phyloP scores from a whole-genome alignment of 2,888 invertebrate species.

The Patella caerulea region DNA sequence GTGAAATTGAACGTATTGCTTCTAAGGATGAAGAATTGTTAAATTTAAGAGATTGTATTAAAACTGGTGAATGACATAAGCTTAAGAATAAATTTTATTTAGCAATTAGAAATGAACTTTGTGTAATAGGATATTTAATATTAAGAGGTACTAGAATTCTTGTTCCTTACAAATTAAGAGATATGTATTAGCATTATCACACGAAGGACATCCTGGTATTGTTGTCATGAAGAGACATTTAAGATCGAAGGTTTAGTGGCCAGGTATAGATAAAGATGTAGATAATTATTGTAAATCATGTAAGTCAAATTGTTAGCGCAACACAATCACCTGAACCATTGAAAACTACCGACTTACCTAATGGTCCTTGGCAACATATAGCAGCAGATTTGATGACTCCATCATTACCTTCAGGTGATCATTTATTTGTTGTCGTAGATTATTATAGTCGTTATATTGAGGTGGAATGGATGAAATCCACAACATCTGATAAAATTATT shows the following conservation, averaged over 20 bases:
- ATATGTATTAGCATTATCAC: conserved; percentile 6
- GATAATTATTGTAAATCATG: too few species aligned
- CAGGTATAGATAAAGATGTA: conserved; percentile 3
- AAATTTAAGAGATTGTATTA: not conserved
- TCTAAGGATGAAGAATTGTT: conserved; percentile 1
- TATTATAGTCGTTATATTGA: too few species aligned
- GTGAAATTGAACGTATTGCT: too few species aligned
- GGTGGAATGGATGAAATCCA: too few species aligned
- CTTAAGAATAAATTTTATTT: not conserved
- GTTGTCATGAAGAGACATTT: conserved; percentile 38
- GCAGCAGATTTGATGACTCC: too few species aligned
- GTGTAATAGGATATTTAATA: not conserved
- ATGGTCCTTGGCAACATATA: too few species aligned
- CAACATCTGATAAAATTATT: too few species aligned
- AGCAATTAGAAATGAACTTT: not conserved
- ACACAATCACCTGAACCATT: too few species aligned
- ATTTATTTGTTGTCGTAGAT: too few species aligned
- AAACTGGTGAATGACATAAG: not conserved
- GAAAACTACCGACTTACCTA: too few species aligned
- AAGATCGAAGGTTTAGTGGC: conserved; percentile 45
- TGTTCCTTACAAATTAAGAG: not conserved
- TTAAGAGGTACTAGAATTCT: not conserved
- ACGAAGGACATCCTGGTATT: conserved; percentile 41
- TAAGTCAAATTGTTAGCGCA: too few species aligned
- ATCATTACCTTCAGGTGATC: too few species aligned